Base-by-base conservation (phyloP, 2,888 invertebrate genomes). In the Drosophila subquinaria region DNA sequence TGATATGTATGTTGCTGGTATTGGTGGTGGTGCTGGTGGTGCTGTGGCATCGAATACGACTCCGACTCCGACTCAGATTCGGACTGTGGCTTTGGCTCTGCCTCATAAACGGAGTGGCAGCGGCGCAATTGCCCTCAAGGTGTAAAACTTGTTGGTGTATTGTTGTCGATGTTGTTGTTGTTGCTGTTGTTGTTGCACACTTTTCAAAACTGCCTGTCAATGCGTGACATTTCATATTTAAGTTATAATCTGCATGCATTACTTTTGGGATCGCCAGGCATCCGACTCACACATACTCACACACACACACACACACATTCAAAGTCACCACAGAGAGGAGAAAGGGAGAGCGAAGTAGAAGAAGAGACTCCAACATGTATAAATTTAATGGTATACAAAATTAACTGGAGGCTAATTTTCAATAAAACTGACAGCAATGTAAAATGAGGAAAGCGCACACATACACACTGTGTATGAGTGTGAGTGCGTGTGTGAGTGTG, bases 181-280 rank as follows among this genome's bases (percentile, higher is more conserved):
- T 62, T 67, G 55, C 15, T 69, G 55, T 60, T 72, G 80, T 63
- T 79, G 87, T 67, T 84, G 89, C 72, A 88, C 86, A 87, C 82
- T 87, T 89, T 88, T 87, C 86, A 89, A 87, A 85, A 89, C 82
- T 89, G 90, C 83, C 90, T 87, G 86, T 89, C 86, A 87, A 87
- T 87, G 86, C 88, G 90, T 87, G 86, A 86, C 89, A 89, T 89
- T 89, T 86, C 90, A 89, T 86, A 86, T 89, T 86, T 86, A 89
- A 86, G 88, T 88, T 88, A 88, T 89, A 89, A 88, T 88, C 86
- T 86, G 88, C 86, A 86, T 89, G 86, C 82, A 88, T 88, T 88
- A 89, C 88, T 69, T 84, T 73, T 76, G 73, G 69, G 70, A 69
- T 69, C 68, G 64, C 57, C 60, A 45, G 66, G 40, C 73, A 8